Percentiles rank a stretch among this genome's conserved stretches.
These are phyloP conservation scores for Lepidotrigona ventralis DNA, from an alignment of 1,140 invertebrate species.

Conservation along the genomic window DNA sequence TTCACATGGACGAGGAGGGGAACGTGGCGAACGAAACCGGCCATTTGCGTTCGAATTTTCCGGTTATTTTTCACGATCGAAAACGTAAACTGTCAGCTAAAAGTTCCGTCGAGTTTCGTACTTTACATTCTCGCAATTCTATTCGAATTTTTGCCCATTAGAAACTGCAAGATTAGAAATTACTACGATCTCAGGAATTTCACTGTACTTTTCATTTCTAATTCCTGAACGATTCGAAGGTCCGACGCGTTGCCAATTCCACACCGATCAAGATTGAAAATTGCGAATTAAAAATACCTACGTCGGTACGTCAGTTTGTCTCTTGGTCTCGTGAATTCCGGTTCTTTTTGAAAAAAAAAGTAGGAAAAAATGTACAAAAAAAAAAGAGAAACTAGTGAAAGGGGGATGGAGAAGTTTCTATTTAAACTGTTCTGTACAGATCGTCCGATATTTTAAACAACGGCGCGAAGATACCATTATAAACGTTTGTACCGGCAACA, in stretches of 20 bases:
- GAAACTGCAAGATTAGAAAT: no score
- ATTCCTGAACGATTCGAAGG: no score
- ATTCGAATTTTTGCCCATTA: no score
- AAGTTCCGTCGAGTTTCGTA: no score
- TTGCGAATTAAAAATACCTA: background rate
- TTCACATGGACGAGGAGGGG: background rate
- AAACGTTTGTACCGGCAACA: background rate
- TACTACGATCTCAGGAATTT: no score
- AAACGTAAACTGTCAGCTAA: no score
- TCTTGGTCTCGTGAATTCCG: background rate
- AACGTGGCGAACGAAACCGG: background rate
- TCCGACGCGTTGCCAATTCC: no score
- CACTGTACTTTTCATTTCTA: no score
- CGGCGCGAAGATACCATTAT: constrained; percentile 3
- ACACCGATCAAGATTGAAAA: no score
- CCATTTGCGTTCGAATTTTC: background rate
- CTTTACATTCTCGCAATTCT: no score
- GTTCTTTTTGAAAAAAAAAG: background rate
- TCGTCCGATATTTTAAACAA: constrained; percentile 8
- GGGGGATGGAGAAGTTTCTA: background rate
- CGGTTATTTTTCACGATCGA: background rate
- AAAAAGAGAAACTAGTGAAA: no score
- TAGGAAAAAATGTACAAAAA: background rate
- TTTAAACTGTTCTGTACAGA: background rate
- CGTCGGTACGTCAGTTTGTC: background rate